Conservation (phyloP, 35 echinoderm and acorn worm species). For the Stichopus chloronotus region DNA sequence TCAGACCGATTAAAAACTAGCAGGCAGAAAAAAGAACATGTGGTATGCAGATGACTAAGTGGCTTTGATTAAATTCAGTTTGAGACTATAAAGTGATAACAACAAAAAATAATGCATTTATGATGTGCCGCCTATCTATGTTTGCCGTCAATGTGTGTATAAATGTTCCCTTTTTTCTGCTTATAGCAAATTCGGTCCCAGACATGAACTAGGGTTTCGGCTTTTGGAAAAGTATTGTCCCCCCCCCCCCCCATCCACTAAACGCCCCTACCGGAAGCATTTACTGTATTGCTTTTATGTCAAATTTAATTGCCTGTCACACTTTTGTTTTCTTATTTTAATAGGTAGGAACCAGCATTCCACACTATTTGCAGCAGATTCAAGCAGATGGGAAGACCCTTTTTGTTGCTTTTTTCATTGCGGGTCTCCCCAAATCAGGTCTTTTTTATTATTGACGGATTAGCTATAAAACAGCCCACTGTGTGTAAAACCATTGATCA, state of each 20-base stretch:
- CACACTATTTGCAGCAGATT: constrained; percentile 8
- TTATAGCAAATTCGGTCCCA: not conserved
- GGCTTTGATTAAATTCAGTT: not conserved
- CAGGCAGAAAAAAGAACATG: not conserved
- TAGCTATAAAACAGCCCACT: constrained; percentile 15
- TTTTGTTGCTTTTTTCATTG: constrained; percentile 29
- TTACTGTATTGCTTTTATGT: not conserved
- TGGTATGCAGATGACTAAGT: too few species aligned
- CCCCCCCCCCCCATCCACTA: not conserved
- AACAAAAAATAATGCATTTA: constrained; percentile 11
- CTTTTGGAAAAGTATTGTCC: constrained; percentile 2
- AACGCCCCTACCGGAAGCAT: not conserved
- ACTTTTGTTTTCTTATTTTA: not conserved
- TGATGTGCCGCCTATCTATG: not conserved
- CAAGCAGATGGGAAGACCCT: constrained; percentile 31
- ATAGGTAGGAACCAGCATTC: not conserved
- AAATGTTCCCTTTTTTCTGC: not conserved
- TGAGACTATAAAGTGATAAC: not conserved
- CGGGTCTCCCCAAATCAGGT: not conserved
- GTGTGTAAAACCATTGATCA: constrained; percentile 46
- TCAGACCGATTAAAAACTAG: not conserved
- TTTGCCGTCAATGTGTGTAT: constrained; percentile 21
- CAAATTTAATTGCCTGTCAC: constrained; percentile 8
- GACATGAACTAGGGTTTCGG: not conserved
- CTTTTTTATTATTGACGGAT: constrained; percentile 57